A percentile compares a stretch with the other conserved stretches of the same genome.
phyloP scores from a whole-genome alignment of 1,140 invertebrate species.

The Battus philenor region DNA sequence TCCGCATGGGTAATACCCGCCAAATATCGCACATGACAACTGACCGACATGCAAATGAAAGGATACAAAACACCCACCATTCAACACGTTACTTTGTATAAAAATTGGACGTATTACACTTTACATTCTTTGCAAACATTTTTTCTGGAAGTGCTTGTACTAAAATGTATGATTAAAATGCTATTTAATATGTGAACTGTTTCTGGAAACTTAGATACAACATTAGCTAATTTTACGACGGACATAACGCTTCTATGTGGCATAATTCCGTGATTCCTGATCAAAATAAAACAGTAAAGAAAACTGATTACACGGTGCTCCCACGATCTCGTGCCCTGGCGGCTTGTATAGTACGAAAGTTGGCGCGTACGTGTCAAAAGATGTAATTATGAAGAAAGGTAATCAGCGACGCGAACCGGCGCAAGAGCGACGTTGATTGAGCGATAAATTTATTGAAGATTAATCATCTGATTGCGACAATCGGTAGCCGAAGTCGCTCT shows the following conservation, averaged over 20 bases:
- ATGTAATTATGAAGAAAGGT: slow-evolving; percentile 75
- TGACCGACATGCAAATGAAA: slow-evolving; percentile 39
- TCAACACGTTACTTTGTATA: slow-evolving; percentile 28
- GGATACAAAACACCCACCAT: slow-evolving; percentile 30
- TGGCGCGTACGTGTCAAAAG: slow-evolving; percentile 74
- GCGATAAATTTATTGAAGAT: slow-evolving; percentile 72
- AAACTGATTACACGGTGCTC: slow-evolving; percentile 72
- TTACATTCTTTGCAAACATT: background rate
- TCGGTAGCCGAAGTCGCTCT: slow-evolving; percentile 53
- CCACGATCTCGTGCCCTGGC: slow-evolving; percentile 66
- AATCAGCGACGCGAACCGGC: slow-evolving; percentile 59
- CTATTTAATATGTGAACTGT: too few species aligned
- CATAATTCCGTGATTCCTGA: slow-evolving; percentile 37
- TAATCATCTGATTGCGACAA: slow-evolving; percentile 68
- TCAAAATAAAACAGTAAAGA: slow-evolving; percentile 68
- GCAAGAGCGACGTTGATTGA: slow-evolving; percentile 69
- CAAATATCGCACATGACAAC: slow-evolving; percentile 45
- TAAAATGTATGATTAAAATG: too few species aligned
- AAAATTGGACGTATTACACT: background rate
- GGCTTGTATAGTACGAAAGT: slow-evolving; percentile 66
- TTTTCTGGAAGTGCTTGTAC: too few species aligned
- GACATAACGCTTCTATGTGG: background rate
- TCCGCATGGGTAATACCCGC: slow-evolving; percentile 40
- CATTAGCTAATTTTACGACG: too few species aligned
- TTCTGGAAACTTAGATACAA: too few species aligned